phyloP scores from a whole-genome alignment of 37 sponge, comb jelly and placozoan genomes.

The Hexactinellida sp. region DNA sequence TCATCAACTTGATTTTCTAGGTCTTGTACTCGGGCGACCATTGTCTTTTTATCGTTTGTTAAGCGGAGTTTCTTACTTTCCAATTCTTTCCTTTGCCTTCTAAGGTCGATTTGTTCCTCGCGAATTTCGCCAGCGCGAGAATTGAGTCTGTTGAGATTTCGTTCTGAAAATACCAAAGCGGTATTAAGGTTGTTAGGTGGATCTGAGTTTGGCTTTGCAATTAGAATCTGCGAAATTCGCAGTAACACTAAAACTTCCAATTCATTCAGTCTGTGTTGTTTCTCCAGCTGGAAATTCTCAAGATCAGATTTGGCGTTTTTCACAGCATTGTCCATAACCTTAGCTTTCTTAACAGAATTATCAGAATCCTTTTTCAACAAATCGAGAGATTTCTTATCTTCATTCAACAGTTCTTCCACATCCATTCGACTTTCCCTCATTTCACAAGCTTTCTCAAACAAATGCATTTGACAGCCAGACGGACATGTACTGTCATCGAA shows the following conservation, averaged over 20 bases:
- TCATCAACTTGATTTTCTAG: conserved; percentile 51
- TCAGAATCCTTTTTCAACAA: conserved; percentile 67
- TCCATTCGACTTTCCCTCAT: conserved; percentile 75
- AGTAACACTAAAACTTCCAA: conserved; percentile 75
- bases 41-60: conserved; percentile 59
- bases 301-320: conserved; percentile 75
- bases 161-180: conserved; percentile 15
- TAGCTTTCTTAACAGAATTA: conserved; percentile 70
- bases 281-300: conserved; percentile 76
- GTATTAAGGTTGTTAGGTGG: conserved; percentile 28
- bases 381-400: conserved; percentile 74
- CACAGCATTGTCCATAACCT: conserved; percentile 69
- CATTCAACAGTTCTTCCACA: conserved; percentile 63
- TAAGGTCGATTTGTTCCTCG: conserved; percentile 23
- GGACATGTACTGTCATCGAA: conserved; percentile 89
- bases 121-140: conserved; percentile 29
- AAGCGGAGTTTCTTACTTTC: conserved; percentile 21
- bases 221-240: conserved; percentile 64
- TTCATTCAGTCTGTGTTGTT: conserved; percentile 91
- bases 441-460: conserved; percentile 54
- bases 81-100: background rate
- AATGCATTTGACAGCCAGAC: conserved; percentile 66
- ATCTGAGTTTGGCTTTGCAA: conserved; percentile 24
- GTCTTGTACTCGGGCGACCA: conserved; percentile 31
- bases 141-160: background rate